Evolutionary conservation across 2,888 invertebrate genomes (phyloP), one percentile per base, ranked within the genome.

Genomic region (Timema cristinae): DNA sequence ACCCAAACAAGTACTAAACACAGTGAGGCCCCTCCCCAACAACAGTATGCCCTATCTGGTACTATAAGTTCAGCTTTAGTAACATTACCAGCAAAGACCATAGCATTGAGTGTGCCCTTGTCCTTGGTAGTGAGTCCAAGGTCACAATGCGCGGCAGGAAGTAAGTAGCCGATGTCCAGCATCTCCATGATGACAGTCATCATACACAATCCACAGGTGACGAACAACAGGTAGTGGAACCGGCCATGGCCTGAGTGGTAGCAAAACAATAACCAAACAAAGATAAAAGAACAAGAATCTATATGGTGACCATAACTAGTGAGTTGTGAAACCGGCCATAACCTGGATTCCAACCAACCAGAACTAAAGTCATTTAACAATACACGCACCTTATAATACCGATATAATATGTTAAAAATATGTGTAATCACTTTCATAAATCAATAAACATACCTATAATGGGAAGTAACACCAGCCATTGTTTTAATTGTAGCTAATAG

Each of bases 61-160:
- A 32, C 32, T n/a, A n/a, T n/a, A n/a, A n/a, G n/a, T n/a, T n/a
- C n/a, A n/a, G n/a, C n/a, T n/a, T n/a, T n/a, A 32, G 32, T 32
- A 32, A 32, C 4, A 32, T 61, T 50, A 73, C 73, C 73, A 49
- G 72, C 47, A 51, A 69, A 73, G 47, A 69, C 59, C 10, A 67
- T 67, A n/a, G 73, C 69, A 48, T 63, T 70, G 54, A 73, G 69
- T 15, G 72, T 32, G 0, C 90, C 90, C 77, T 89, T 86, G 77
- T 88, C 85, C 15, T 84, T 80, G 70, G 88, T 79, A 15, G 85
- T 84, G 9, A 90, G 82, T 4, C 84, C 79, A 48, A 91, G 81
- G 79, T 90, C 90, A 76, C 90, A 91, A 81, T 89, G 89, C 9
- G 90, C 87, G 0, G 88, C 86, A 6, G 90, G 90, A 78, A 89